phyloP scores from a whole-genome alignment of 2,113 vertebrate genomes.

The Macquaria australasica region DNA sequence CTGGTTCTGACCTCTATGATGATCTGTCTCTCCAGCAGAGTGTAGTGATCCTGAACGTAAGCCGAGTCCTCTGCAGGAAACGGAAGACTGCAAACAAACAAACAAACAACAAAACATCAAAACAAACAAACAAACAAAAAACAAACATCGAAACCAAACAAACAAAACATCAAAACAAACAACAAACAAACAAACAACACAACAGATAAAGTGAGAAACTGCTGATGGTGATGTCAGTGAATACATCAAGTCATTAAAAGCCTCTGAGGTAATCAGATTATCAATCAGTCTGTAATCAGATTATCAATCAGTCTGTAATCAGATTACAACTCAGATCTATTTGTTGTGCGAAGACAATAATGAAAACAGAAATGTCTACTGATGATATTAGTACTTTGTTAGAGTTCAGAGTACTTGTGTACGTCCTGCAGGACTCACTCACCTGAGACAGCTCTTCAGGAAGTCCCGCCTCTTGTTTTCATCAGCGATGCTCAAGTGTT shows the following conservation, averaged over 20 bases:
- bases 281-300: no score
- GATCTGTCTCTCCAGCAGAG: slow-evolving; percentile 95
- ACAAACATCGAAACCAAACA: slow-evolving; percentile 28
- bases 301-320: not conserved
- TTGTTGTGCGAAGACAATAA: no score
- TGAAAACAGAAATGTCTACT: no score
- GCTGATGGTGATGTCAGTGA: not conserved
- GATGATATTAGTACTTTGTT: no score
- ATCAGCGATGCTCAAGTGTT: slow-evolving; percentile 91
- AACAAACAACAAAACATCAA: no score
- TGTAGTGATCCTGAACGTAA: slow-evolving; percentile 95
- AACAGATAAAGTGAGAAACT: no score
- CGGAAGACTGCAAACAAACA: slow-evolving; percentile 85
- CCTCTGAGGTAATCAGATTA: no score
- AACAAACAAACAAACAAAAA: slow-evolving; percentile 18
- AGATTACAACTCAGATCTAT: not conserved
- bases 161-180: no score
- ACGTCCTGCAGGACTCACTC: slow-evolving; percentile 53
- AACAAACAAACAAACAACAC: slow-evolving; percentile 26
- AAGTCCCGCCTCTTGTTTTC: slow-evolving; percentile 92
- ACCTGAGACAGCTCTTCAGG: slow-evolving; percentile 94
- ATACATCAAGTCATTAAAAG: not conserved
- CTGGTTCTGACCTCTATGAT: slow-evolving; percentile 91
- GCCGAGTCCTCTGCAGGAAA: slow-evolving; percentile 91
- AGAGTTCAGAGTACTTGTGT: no score